Percentiles rank a stretch among this genome's conserved stretches.
Conservation (phyloP, 2,113 vertebrate genomes). For the Mus pahari region DNA sequence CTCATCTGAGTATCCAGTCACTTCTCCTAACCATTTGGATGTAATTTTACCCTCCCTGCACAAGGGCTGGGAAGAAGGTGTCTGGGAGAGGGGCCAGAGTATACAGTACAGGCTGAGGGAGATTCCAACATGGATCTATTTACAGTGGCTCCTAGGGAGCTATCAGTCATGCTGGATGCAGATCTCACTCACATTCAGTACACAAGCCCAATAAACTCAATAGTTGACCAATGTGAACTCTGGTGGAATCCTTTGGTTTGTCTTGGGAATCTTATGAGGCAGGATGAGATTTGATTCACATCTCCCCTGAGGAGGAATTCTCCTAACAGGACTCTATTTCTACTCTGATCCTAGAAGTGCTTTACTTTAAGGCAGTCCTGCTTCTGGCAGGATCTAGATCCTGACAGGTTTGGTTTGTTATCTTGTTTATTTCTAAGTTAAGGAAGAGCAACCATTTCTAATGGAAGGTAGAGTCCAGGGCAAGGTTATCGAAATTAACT, state of each 20-base stretch:
- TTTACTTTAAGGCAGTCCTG: not conserved
- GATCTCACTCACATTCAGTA: not conserved
- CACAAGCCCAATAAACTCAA: not conserved
- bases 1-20: not conserved
- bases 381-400: slow-evolving; percentile 28
- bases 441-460: not conserved
- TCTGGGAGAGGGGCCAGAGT: not conserved
- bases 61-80: not conserved
- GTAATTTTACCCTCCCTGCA: not conserved
- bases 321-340: not conserved
- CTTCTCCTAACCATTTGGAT: not conserved
- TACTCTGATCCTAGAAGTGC: slow-evolving; percentile 48
- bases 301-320: not conserved
- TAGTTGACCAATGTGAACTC: not conserved
- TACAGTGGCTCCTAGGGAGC: no score
- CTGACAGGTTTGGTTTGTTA: not conserved
- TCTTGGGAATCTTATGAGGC: not conserved
- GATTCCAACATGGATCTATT: not conserved
- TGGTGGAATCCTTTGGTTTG: not conserved
- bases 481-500: slow-evolving; percentile 24
- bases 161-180: not conserved
- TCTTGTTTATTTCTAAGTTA: not conserved
- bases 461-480: not conserved
- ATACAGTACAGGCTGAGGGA: not conserved
- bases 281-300: not conserved